Base-by-base conservation (phyloP, 2,888 invertebrate genomes). In the Phalera bucephala region DNA sequence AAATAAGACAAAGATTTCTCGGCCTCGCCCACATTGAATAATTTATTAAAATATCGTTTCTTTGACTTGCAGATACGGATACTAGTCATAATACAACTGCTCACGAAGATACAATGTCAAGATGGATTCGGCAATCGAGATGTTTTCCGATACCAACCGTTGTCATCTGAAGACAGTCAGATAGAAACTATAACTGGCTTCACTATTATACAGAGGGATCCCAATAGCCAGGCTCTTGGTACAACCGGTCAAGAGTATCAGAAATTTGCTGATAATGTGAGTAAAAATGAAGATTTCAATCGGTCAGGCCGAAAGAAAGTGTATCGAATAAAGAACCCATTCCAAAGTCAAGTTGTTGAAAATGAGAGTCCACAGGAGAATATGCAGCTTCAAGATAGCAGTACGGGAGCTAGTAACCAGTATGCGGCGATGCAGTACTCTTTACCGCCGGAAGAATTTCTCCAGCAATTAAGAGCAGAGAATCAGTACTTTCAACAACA, bases 371-470 rank as follows among this genome's bases (percentile, higher is more conserved):
- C 70, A 44, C 67, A 59, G 15, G 68, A 68, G 14, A 68, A 57
- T 22, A 44, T 52, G 36, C 65, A 72, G 45, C 36, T 63, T 21
- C 77, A 74, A 32, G 90, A 91, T 65, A 82, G 65, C 46, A 80
- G 76, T 31, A 66, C 74, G 13, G 84, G 83, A 58, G 82, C 88
- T 69, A 90, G 89, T 75, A 88, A 87, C 70, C 88, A 89, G 71
- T 86, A 89, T 75, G 73, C 83, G 43, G 75, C 85, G 23, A 63
- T 87, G 64, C 87, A 88, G 68, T 90, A 88, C 60, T 87, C 87
- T 17, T 66, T 90, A 43, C 90, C 90, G 41, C 89, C 90, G 6
- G 89, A 90, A 38, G 85, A 87, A 23, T 91, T 88, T 41, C 64
- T 90, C 21, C 86, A 87, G 35, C 81, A 88, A 45, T 72, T 89